Conservation (phyloP, 2,888 invertebrate genomes). For the Noctua janthina region DNA sequence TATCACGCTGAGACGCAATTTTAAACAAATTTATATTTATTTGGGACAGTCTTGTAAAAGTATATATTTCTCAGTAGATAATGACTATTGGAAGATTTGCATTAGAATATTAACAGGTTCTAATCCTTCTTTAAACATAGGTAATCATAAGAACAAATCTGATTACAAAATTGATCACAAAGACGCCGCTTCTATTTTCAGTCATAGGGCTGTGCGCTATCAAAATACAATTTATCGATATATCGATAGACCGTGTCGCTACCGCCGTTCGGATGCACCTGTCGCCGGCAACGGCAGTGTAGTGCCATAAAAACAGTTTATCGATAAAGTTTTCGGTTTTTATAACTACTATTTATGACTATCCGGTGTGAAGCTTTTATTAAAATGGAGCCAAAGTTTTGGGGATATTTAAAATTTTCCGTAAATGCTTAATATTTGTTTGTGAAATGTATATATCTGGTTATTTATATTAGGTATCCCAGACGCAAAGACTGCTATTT, state of each 20-base stretch:
- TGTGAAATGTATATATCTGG: too few relatives aligned
- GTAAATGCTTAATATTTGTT: not conserved
- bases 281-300: constrained; percentile 77
- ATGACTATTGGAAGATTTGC: not conserved
- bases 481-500: not conserved
- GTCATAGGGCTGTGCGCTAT: constrained; percentile 72
- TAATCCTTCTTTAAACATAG: not conserved
- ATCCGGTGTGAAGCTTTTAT: constrained; percentile 33
- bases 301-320: constrained; percentile 74
- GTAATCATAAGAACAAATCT: constrained; percentile 6
- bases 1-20: not conserved
- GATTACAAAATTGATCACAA: constrained; percentile 16
- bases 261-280: constrained; percentile 79
- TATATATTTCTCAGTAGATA: not conserved
- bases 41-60: not conserved
- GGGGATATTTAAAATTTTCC: not conserved
- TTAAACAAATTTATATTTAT: not conserved
- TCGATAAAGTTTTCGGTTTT: constrained; percentile 68
- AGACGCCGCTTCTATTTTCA: constrained; percentile 66
- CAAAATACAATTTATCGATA: constrained; percentile 84
- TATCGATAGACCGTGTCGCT: constrained; percentile 77
- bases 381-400: constrained; percentile 28
- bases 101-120: not conserved
- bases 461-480: not conserved
- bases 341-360: constrained; percentile 53